Conservation (phyloP, 2,888 invertebrate genomes). For the Dasypolia templi region DNA sequence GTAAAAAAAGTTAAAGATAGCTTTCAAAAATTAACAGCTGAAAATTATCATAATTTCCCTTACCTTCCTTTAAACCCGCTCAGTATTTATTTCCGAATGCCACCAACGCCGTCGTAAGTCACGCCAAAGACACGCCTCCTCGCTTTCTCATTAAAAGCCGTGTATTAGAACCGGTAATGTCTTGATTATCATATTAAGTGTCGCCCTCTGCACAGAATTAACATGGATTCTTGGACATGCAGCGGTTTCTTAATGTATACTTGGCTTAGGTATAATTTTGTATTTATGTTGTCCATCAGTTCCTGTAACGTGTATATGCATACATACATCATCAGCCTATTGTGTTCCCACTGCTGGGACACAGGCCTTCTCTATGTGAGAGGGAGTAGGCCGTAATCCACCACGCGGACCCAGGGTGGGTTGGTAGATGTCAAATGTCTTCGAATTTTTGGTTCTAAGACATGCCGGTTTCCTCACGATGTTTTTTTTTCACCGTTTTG, state of each 20-base stretch:
- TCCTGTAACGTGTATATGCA: no score
- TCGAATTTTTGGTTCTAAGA: no score
- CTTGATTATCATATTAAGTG: conserved; percentile 85
- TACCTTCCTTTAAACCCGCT: not conserved
- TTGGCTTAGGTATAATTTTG: not conserved
- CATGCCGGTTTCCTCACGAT: no score
- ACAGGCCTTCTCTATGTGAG: no score
- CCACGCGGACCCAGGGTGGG: no score
- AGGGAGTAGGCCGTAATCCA: no score
- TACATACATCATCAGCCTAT: no score
- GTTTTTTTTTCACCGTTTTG: no score
- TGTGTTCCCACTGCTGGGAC: no score
- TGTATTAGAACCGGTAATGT: conserved; percentile 81
- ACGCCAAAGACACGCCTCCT: conserved; percentile 50
- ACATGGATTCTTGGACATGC: conserved; percentile 70
- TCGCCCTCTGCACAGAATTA: conserved; percentile 75
- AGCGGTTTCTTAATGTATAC: conserved; percentile 22
- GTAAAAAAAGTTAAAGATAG: not conserved
- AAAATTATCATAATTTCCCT: conserved; percentile 9
- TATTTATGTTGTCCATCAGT: not conserved
- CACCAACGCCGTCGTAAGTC: conserved; percentile 43
- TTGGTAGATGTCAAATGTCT: no score
- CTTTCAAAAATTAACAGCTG: not conserved
- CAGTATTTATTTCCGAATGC: conserved; percentile 10
- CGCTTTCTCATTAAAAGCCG: conserved; percentile 76